Evolutionary conservation across 2,797 vertebrate species (phyloP).

Genomic region (Acanthurus tractus): DNA sequence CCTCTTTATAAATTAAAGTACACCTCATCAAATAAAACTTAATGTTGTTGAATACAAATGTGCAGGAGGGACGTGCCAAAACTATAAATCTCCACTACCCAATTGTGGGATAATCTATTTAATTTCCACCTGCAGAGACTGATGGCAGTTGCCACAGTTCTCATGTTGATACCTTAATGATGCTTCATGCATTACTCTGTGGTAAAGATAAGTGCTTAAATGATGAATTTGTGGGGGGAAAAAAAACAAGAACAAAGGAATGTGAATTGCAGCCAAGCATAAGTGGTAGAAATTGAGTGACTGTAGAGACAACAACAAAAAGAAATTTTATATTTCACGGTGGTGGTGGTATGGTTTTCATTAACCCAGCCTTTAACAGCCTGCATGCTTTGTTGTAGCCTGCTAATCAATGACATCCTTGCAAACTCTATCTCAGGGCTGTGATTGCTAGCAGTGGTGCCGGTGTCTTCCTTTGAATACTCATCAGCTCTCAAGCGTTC

Average conservation of each 20-base stretch:
- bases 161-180: slow-evolving; percentile 57
- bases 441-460: slow-evolving; percentile 46
- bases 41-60: slow-evolving; percentile 53
- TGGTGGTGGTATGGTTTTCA: slow-evolving; percentile 16
- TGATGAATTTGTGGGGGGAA: slow-evolving; percentile 27
- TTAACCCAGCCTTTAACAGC: slow-evolving; percentile 29
- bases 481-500: slow-evolving; percentile 38
- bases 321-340: slow-evolving; percentile 26
- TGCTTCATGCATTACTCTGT: slow-evolving; percentile 41
- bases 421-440: slow-evolving; percentile 28
- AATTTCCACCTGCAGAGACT: slow-evolving; percentile 52
- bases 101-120: slow-evolving; percentile 52
- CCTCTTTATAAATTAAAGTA: slow-evolving; percentile 51
- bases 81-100: slow-evolving; percentile 33
- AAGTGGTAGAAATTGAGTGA: slow-evolving; percentile 45
- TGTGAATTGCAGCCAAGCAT: slow-evolving; percentile 30
- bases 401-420: slow-evolving; percentile 53
- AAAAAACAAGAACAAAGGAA: slow-evolving; percentile 42
- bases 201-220: slow-evolving; percentile 34
- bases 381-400: slow-evolving; percentile 28
- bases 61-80: slow-evolving; percentile 39
- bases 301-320: slow-evolving; percentile 36
- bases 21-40: slow-evolving; percentile 44
- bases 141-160: slow-evolving; percentile 35
- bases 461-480: slow-evolving; percentile 53